Evolutionary conservation across 1,140 invertebrate genomes (phyloP), one percentile per base, ranked within the genome.

Genomic region (Bombus waltoni): DNA sequence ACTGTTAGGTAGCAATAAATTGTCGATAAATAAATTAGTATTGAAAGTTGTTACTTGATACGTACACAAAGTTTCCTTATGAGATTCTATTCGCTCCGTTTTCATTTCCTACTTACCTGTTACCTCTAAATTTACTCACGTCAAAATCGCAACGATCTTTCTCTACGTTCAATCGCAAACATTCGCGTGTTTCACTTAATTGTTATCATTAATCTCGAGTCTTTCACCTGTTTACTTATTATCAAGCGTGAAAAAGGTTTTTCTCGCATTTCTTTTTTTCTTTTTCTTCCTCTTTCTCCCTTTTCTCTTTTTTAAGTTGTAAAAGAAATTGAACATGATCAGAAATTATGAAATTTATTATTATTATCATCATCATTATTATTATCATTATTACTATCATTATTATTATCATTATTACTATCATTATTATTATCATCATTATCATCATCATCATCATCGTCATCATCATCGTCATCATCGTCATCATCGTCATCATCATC

Each of bases 1-100:
- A 81, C 18, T 25, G 75, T 80, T 81, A 70, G 79, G 74, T 78
- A 72, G 44, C 62, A 44, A 86, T 75, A 76, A 83, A 73, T 75
- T 89, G 79, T 77, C 59, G 65, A 38, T 47, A 80, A 80, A 35
- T n/a, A 53, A 68, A 70, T 70, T 70, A 68, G 40, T 35, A 42
- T 47, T n/a, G 11, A 53, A 80, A 32, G 25, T 68, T 42, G 65
- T 70, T 70, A 35, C 40, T n/a, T 40, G 70, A 79, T 66, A 79
- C 9, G n/a, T 65, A 42, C 32, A n/a, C n/a, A 35, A 68, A 35
- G 42, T 47, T 38, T 40, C 59, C 42, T 11, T 22, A 38, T 10
- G 59, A 42, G 10, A 44, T n/a, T 22, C 6, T 72, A n/a, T 72
- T 72, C 38, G 70, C 25, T 68, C 32, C 42, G 22, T 44, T 65